These are phyloP conservation scores for Amblyraja radiata DNA, from an alignment of 2,797 vertebrate genomes.

Conservation along the genomic window DNA sequence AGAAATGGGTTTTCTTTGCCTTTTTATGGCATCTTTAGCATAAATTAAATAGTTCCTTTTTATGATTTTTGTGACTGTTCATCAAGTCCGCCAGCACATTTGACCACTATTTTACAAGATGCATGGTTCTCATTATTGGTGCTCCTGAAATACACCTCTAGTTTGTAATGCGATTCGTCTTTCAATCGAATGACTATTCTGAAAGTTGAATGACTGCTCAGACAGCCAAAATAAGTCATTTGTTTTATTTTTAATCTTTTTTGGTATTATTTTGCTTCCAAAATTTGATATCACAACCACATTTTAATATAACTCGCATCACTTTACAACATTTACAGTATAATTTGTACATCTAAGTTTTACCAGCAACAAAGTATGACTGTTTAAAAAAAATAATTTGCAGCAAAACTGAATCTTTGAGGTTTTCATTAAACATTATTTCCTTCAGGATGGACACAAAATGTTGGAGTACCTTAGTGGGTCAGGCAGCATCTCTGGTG, in stretches of 20 bases:
- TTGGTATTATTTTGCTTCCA: not conserved
- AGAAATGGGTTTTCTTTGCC: not conserved
- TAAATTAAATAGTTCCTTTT: not conserved
- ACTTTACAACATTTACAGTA: not conserved
- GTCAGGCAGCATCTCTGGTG: too few relatives aligned
- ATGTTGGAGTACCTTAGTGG: too few relatives aligned
- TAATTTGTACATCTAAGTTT: not conserved
- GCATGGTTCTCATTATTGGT: not conserved
- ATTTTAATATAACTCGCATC: not conserved
- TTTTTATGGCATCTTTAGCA: not conserved
- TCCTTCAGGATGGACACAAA: too few relatives aligned
- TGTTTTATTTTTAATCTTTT: not conserved
- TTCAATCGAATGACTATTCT: not conserved
- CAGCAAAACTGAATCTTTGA: not conserved
- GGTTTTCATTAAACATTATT: not conserved
- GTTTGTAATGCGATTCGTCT: not conserved
- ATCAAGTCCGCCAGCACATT: not conserved
- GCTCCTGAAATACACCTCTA: not conserved
- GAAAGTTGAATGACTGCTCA: not conserved
- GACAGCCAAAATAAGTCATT: not conserved
- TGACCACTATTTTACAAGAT: not conserved
- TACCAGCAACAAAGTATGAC: not conserved
- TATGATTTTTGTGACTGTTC: not conserved
- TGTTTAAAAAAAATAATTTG: not conserved
- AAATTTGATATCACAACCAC: not conserved